Percentiles rank a stretch among this genome's conserved stretches.
These are phyloP conservation scores for Acleris holmiana DNA, from an alignment of 2,888 invertebrate species.

Conservation along the genomic window DNA sequence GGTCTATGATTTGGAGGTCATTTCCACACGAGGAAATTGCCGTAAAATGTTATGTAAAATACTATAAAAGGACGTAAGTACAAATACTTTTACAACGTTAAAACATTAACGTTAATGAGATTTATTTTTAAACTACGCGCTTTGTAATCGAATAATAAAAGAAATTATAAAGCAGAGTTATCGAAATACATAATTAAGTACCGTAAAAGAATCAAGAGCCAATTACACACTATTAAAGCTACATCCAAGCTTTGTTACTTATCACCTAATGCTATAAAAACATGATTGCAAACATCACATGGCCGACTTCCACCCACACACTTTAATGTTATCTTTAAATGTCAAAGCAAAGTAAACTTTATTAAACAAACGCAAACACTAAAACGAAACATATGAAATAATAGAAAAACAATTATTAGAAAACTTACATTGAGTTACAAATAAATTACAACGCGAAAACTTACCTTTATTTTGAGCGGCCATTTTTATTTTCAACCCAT, in stretches of 20 bases:
- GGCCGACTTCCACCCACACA: slow-evolving; percentile 70
- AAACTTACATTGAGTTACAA: slow-evolving; percentile 25
- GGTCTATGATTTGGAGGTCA: background rate
- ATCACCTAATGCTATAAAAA: slow-evolving; percentile 57
- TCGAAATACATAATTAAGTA: background rate
- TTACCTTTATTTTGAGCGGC: slow-evolving; percentile 79
- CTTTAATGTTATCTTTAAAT: slow-evolving; percentile 57
- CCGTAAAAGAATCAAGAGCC: slow-evolving; percentile 30
- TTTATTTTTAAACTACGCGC: slow-evolving; percentile 5
- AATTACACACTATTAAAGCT: slow-evolving; percentile 41
- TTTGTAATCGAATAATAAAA: too few relatives aligned
- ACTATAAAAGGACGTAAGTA: too few relatives aligned
- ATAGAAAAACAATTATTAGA: background rate
- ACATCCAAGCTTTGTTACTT: slow-evolving; percentile 53
- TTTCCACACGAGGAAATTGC: background rate
- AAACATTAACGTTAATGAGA: background rate
- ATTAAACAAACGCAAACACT: slow-evolving; percentile 39
- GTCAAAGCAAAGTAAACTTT: slow-evolving; percentile 57
- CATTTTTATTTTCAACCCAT: slow-evolving; percentile 61
- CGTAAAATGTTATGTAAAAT: background rate
- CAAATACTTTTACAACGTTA: too few relatives aligned
- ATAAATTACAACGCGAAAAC: slow-evolving; percentile 42
- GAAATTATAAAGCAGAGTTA: too few relatives aligned
- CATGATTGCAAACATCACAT: slow-evolving; percentile 69
- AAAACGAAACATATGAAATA: background rate